Base-by-base conservation (phyloP, 2,888 invertebrate genomes). In the Agonopterix subpropinquella region DNA sequence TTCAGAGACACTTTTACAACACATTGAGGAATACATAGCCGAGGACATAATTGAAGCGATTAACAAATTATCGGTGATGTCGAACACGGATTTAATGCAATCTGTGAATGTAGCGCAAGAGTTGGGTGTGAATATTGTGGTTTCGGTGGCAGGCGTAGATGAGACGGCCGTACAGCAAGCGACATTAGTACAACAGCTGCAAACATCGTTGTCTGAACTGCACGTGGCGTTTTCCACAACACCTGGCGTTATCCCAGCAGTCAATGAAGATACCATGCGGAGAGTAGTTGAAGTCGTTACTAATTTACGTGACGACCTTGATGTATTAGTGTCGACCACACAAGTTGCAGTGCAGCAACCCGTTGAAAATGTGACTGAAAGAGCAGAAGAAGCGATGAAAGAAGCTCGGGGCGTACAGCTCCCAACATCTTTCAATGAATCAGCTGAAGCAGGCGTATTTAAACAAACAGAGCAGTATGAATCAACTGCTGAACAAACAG, bases 61-160 rank as follows among this genome's bases (percentile, higher is more conserved):
- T 8, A 46, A 52, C 2, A 35, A 44, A 36, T 43, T 57, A 11
- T 47, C 48, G 2, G 28, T 11, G 41, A 54, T 11, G 39, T 42
- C 10, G 47, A 50, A 8, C 28, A 28, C 28, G 28, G 49, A 51
- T 9, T 11, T 55, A 11, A 45, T 42, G 36, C 48, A 48, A 8
- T 57, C 57, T 2, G 36, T 57, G 11, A 37, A 8, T 7, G 42
- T 52, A 11, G 55, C 57, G 3, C 46, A 47, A 47, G 49, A 53
- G 13, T 43, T 56, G 5, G 52, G 47, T 8, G 43, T 52, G n/a
- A 41, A 35, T 41, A 48, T 55, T 5, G 43, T 43, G 1, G 10
- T 41, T n/a, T n/a, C 41, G 10, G 39, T 43, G 36, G 45, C 39
- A 8, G 39, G 44, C 9, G 7, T 9, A 1, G 47, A 11, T 18